A percentile compares a stretch with the other conserved stretches of the same genome.
phyloP scores from a whole-genome alignment of 2,888 invertebrate genomes.

The Dryobota labecula region DNA sequence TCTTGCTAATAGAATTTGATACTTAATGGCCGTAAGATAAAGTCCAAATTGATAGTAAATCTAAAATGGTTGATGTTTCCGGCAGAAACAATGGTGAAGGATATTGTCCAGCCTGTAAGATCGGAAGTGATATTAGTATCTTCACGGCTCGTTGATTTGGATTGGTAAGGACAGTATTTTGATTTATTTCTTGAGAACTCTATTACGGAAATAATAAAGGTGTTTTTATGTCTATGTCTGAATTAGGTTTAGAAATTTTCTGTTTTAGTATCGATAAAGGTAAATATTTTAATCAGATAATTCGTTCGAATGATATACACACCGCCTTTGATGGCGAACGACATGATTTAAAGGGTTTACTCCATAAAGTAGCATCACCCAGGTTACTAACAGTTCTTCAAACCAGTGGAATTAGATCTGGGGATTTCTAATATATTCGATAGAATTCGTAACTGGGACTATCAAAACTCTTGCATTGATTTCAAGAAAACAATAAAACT shows the following conservation, averaged over 20 bases:
- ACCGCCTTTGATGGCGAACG: not conserved
- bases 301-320: not conserved
- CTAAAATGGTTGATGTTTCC: constrained; percentile 61
- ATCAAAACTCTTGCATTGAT: constrained; percentile 6
- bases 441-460: not conserved
- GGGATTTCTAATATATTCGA: not conserved
- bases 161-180: constrained; percentile 51
- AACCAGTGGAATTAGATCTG: not conserved
- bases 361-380: not conserved
- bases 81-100: constrained; percentile 71
- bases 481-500: constrained; percentile 23
- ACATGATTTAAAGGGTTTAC: not conserved
- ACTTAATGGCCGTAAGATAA: constrained; percentile 45
- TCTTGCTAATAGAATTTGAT: constrained; percentile 41
- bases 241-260: constrained; percentile 5
- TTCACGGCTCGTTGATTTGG: constrained; percentile 64
- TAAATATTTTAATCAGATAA: not conserved
- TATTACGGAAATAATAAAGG: constrained; percentile 36
- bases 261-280: not conserved
- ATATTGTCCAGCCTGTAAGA: constrained; percentile 66
- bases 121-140: constrained; percentile 71
- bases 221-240: not conserved
- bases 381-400: not conserved
- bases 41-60: constrained; percentile 44
- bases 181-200: constrained; percentile 51